A percentile compares a stretch with the other conserved stretches of the same genome.
These are phyloP conservation scores for Philhelius pedissequus DNA, from an alignment of 2,888 invertebrate genomes.

Conservation along the genomic window DNA sequence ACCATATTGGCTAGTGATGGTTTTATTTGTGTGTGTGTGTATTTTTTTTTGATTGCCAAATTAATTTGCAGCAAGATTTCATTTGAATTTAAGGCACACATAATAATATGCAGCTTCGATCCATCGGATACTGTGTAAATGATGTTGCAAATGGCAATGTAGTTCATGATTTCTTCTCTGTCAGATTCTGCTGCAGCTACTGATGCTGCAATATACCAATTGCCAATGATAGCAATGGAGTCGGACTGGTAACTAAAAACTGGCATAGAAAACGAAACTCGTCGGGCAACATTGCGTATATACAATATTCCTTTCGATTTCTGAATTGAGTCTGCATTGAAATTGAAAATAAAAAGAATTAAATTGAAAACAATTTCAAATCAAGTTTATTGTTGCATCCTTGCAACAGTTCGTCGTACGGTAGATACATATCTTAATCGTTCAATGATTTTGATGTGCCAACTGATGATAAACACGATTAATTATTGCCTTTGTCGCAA, in stretches of 20 bases:
- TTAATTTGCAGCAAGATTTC: slow-evolving; percentile 19
- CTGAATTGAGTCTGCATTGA: slow-evolving; percentile 26
- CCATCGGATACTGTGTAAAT: not conserved
- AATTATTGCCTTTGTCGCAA: slow-evolving; percentile 43
- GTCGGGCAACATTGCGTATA: slow-evolving; percentile 30
- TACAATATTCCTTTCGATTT: slow-evolving; percentile 53
- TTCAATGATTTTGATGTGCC: slow-evolving; percentile 35
- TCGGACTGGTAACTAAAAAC: not conserved
- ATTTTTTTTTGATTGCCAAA: not conserved
- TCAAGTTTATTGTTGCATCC: slow-evolving; percentile 46
- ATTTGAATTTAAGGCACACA: not conserved
- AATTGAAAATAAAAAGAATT: not conserved
- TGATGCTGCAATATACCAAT: slow-evolving; percentile 9
- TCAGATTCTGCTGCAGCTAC: not conserved
- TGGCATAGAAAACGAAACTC: slow-evolving; percentile 47
- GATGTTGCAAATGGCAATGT: slow-evolving; percentile 23
- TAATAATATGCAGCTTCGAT: not conserved
- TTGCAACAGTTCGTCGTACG: slow-evolving; percentile 3
- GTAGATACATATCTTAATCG: slow-evolving; percentile 22
- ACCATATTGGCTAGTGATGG: not conserved
- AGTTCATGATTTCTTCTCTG: slow-evolving; percentile 34
- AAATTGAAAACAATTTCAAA: slow-evolving; percentile 13
- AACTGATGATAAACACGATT: slow-evolving; percentile 38
- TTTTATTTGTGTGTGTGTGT: not conserved
- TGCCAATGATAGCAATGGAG: not conserved